Percentiles rank a stretch among this genome's conserved stretches.
phyloP scores from a whole-genome alignment of 2,888 invertebrate genomes.

The Epiperipatus broadwayi region DNA sequence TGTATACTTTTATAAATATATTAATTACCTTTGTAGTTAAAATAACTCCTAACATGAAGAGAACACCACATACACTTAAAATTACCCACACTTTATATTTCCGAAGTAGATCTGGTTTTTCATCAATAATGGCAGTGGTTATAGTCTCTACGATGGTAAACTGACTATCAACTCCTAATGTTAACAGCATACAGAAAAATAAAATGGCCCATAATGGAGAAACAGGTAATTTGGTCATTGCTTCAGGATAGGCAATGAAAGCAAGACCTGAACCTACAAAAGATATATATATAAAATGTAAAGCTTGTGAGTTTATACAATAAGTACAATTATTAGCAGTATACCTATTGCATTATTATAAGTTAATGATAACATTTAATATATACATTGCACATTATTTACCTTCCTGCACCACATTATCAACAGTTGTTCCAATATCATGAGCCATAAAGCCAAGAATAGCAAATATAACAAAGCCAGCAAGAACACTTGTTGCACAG shows the following conservation, averaged over 20 bases:
- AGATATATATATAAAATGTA: not conserved
- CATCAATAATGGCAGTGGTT: constrained; percentile 32
- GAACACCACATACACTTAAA: constrained; percentile 41
- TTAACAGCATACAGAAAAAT: constrained; percentile 20
- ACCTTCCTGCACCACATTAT: constrained; percentile 21
- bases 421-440: constrained; percentile 24
- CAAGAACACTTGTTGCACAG: constrained; percentile 30
- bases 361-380: too few species aligned
- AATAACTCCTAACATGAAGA: constrained; percentile 48
- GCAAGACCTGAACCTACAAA: constrained; percentile 20
- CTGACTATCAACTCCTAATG: constrained; percentile 15
- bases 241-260: constrained; percentile 23
- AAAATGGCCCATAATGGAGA: constrained; percentile 21
- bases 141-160: constrained; percentile 51
- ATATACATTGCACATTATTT: too few species aligned
- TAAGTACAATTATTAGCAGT: too few species aligned
- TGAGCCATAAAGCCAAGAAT: constrained; percentile 32
- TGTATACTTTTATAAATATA: too few species aligned
- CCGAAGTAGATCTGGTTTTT: not conserved
- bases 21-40: constrained; percentile 43
- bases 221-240: constrained; percentile 20
- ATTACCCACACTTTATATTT: constrained; percentile 33
- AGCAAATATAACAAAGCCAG: constrained; percentile 30
- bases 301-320: not conserved
- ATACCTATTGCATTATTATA: too few species aligned